Evolutionary conservation across 2,113 vertebrate genomes (phyloP), one percentile per base, ranked within the genome.

Genomic region (Peromyscus californicus): DNA sequence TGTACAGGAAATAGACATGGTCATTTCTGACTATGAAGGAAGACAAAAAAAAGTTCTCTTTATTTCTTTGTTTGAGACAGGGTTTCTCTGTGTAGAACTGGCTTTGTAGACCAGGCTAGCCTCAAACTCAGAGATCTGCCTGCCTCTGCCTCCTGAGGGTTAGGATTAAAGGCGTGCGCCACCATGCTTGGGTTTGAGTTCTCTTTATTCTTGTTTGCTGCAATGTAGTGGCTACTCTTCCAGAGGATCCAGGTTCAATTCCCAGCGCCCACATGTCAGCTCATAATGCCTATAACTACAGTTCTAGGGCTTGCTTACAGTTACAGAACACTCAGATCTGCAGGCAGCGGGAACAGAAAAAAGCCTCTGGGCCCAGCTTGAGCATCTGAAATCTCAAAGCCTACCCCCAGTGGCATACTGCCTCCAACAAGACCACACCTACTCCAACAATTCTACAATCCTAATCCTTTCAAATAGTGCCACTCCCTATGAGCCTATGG

Each of bases 131-230:
- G 78, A 82, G 33, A n/a, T 33, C 79, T 5, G 10, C 33, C 33
- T 57, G 79, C 51, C 33, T 82, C 17, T 82, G 79, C 33, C 33
- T 57, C 79, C 33, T 54, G 48, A 80, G 17, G 54, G 78, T 16
- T 57, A 82, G 51, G 33, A 57, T 80, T 57, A 80, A 57, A 57
- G 51, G 33, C 1, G 1, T n/a, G 10, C 0, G 7, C 19, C 33
- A n/a, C 51, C 33, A n/a, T n/a, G 51, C 51, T 33, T 57, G 57
- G 5, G 5, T 36, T 36, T n/a, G 79, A 59, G 79, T 83, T 83
- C 79, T 82, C 45, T 94, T 31, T 90, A 74, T 90, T 91, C 42
- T 92, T 79, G 76, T 90, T 96, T 97, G 42, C 59, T 88, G 54
- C 65, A 65, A 65, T 65, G 8, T 16, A 72, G 4, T 72, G 69